Conservation (phyloP, 2,113 vertebrate genomes). For the Bombycilla garrulus region DNA sequence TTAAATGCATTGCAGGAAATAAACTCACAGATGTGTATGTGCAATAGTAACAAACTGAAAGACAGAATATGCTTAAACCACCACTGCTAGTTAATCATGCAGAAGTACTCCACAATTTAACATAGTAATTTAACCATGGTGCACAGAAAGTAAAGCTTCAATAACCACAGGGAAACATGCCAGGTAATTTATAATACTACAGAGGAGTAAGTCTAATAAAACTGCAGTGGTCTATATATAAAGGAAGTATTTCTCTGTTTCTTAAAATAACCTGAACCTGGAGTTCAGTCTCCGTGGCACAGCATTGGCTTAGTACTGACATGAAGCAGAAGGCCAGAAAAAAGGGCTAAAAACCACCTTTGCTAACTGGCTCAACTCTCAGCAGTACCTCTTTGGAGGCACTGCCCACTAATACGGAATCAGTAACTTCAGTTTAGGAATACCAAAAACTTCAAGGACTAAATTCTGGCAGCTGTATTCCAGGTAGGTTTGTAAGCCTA, state of each 20-base stretch:
- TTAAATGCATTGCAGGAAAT: neutral
- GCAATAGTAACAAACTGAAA: neutral
- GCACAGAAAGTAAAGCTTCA: neutral
- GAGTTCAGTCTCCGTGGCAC: neutral
- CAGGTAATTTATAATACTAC: neutral
- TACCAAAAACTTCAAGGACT: neutral
- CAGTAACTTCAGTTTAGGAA: neutral
- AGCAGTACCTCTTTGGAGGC: neutral
- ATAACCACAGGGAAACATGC: neutral
- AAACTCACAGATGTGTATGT: neutral
- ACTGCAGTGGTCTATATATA: neutral
- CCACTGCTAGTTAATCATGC: neutral
- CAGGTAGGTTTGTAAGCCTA: neutral
- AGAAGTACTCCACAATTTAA: neutral
- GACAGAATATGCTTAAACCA: neutral
- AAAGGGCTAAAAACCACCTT: neutral
- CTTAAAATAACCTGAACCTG: neutral
- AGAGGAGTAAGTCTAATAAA: neutral
- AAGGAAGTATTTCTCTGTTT: neutral
- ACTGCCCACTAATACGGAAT: neutral
- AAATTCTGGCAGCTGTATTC: neutral
- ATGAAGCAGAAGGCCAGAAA: neutral
- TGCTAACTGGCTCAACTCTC: neutral
- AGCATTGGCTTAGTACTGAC: neutral
- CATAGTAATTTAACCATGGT: fast-evolving